Conservation (phyloP, 1,140 invertebrate genomes). For the Drosophila melanica region DNA sequence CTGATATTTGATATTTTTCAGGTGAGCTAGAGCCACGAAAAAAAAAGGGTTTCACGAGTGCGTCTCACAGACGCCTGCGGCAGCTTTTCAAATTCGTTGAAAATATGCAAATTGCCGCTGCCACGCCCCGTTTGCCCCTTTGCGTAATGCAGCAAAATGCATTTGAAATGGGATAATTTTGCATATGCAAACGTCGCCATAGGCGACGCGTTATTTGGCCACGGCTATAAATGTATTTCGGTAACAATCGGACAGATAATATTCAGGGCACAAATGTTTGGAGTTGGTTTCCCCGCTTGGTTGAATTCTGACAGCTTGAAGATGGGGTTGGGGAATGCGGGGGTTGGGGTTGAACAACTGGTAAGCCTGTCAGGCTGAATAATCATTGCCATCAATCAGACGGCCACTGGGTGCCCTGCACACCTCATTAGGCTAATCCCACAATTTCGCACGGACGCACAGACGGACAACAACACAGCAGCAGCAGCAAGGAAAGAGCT, state of each 20-base stretch:
- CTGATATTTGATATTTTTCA: constrained; percentile 21
- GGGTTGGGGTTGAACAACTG: constrained; percentile 30
- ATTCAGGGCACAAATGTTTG: constrained; percentile 44
- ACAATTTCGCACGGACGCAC: constrained; percentile 75
- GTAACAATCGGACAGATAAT: constrained; percentile 61
- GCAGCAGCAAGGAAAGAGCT: constrained; percentile 9
- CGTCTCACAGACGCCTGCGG: constrained; percentile 8
- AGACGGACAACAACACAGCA: constrained; percentile 10
- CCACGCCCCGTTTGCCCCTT: not conserved
- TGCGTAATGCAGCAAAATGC: constrained; percentile 71
- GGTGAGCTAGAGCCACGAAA: constrained; percentile 21
- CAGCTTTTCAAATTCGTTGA: constrained; percentile 36
- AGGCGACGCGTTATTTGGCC: constrained; percentile 47
- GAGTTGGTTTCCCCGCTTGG: constrained; percentile 11
- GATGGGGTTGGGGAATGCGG: not conserved
- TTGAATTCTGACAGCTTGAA: not conserved
- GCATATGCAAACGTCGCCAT: constrained; percentile 59
- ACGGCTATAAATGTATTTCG: constrained; percentile 65
- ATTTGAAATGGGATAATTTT: constrained; percentile 77
- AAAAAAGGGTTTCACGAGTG: constrained; percentile 29
- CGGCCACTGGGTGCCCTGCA: constrained; percentile 50
- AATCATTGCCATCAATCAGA: constrained; percentile 78
- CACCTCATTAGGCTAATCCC: constrained; percentile 80
- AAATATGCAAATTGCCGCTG: constrained; percentile 69
- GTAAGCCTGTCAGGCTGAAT: constrained; percentile 74